phyloP scores from a whole-genome alignment of 2,888 invertebrate genomes.

The Molorchus minor region DNA sequence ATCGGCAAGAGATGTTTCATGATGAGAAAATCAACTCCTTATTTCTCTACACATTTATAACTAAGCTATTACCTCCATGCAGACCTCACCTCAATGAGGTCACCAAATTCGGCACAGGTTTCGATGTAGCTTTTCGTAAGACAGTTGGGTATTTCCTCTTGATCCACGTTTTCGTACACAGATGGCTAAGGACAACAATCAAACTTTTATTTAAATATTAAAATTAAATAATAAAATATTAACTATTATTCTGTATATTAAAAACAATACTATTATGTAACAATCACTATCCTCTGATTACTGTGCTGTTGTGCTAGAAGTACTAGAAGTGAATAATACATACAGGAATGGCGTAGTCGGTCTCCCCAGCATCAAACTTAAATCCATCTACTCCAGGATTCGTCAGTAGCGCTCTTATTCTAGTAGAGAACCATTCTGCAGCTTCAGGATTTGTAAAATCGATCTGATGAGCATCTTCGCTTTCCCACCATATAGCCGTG shows the following conservation, averaged over 20 bases:
- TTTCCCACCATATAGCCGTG: slow-evolving; percentile 65
- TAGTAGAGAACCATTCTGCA: slow-evolving; percentile 66
- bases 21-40: neutral
- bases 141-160: slow-evolving; percentile 67
- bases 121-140: slow-evolving; percentile 68
- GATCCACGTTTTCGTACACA: slow-evolving; percentile 61
- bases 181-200: slow-evolving; percentile 36
- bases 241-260: too few relatives aligned
- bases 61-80: slow-evolving; percentile 66
- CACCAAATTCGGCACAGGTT: slow-evolving; percentile 69
- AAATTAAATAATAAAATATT: too few relatives aligned
- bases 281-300: too few relatives aligned
- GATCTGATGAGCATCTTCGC: slow-evolving; percentile 68
- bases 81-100: slow-evolving; percentile 65
- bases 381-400: slow-evolving; percentile 76
- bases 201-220: too few relatives aligned
- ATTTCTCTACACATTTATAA: neutral
- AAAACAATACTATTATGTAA: too few relatives aligned
- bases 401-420: slow-evolving; percentile 66
- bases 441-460: slow-evolving; percentile 79
- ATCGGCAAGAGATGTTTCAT: neutral
- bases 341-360: slow-evolving; percentile 73
- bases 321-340: too few relatives aligned
- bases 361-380: slow-evolving; percentile 85
- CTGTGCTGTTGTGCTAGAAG: too few relatives aligned